Percentiles rank a stretch among this genome's conserved stretches.
Evolutionary conservation across 2,888 invertebrate species (phyloP).

Genomic region (Cremastobaeus sp.): DNA sequence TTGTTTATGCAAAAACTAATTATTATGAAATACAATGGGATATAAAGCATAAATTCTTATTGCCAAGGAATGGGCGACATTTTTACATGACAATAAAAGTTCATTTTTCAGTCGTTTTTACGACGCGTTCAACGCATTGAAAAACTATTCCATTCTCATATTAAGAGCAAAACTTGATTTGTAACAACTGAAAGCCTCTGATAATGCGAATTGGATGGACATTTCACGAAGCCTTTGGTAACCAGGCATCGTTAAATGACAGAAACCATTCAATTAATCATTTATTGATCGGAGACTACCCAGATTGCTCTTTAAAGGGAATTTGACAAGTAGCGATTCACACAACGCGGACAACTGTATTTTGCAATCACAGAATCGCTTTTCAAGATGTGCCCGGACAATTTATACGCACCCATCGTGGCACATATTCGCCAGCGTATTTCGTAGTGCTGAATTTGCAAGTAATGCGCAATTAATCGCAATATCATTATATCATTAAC

Average conservation of each 20-base stretch:
- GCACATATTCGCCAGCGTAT: too few species aligned
- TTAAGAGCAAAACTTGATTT: slow-evolving; percentile 2
- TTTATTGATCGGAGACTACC: slow-evolving; percentile 37
- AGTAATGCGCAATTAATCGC: slow-evolving; percentile 68
- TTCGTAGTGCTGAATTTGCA: slow-evolving; percentile 47
- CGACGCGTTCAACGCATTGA: too few species aligned
- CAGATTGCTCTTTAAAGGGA: slow-evolving; percentile 17
- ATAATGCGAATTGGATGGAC: slow-evolving; percentile 45
- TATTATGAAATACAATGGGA: too few species aligned
- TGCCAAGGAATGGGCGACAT: too few species aligned
- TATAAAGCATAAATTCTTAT: too few species aligned
- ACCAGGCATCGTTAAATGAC: slow-evolving; percentile 40
- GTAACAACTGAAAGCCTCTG: slow-evolving; percentile 16
- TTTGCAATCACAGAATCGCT: slow-evolving; percentile 10
- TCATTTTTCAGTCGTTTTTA: too few species aligned
- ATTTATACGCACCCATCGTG: too few species aligned
- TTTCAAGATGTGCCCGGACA: slow-evolving; percentile 2
- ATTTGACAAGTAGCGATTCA: slow-evolving; percentile 28
- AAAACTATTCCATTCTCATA: too few species aligned
- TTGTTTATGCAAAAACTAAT: too few species aligned
- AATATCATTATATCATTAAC: slow-evolving; percentile 73
- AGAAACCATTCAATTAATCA: slow-evolving; percentile 61
- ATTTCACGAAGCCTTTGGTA: slow-evolving; percentile 56
- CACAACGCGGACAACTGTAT: not conserved
- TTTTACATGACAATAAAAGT: too few species aligned